These are phyloP conservation scores for Agrochola lychnidis DNA, from an alignment of 2,888 invertebrate genomes.

Conservation along the genomic window DNA sequence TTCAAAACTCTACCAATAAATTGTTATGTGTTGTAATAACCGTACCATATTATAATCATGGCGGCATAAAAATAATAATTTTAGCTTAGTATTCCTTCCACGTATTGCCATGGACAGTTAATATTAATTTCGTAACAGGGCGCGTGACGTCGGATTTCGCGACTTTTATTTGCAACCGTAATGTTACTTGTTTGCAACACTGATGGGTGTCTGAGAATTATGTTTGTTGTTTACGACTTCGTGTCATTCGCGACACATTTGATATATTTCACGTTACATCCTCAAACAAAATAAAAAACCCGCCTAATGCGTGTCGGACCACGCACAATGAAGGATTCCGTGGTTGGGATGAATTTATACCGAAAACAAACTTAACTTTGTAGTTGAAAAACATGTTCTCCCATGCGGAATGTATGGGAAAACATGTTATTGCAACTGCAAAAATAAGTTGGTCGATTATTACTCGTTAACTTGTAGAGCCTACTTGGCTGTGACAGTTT, in stretches of 20 bases:
- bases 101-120: conserved; percentile 15
- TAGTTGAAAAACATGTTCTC: too few relatives aligned
- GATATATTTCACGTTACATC: conserved; percentile 4
- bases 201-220: conserved; percentile 31
- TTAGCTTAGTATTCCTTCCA: conserved; percentile 35
- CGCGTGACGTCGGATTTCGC: conserved; percentile 70
- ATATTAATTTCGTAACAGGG: conserved; percentile 64
- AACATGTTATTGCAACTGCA: too few relatives aligned
- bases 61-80: conserved; percentile 14
- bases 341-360: too few relatives aligned
- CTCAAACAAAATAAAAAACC: too few relatives aligned
- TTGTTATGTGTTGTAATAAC: conserved; percentile 15
- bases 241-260: conserved; percentile 7
- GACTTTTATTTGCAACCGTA: conserved; percentile 43
- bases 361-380: too few relatives aligned
- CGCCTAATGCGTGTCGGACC: too few relatives aligned
- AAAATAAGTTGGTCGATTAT: too few relatives aligned
- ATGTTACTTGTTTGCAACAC: conserved; percentile 25
- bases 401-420: too few relatives aligned
- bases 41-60: conserved; percentile 2
- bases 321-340: too few relatives aligned
- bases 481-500: too few relatives aligned
- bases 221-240: conserved; percentile 23
- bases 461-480: too few relatives aligned
- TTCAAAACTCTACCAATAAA: background rate